Percentiles rank a stretch among this genome's conserved stretches.
phyloP scores from a whole-genome alignment of 2,797 vertebrate species.

The Rhinophrynus dorsalis region DNA sequence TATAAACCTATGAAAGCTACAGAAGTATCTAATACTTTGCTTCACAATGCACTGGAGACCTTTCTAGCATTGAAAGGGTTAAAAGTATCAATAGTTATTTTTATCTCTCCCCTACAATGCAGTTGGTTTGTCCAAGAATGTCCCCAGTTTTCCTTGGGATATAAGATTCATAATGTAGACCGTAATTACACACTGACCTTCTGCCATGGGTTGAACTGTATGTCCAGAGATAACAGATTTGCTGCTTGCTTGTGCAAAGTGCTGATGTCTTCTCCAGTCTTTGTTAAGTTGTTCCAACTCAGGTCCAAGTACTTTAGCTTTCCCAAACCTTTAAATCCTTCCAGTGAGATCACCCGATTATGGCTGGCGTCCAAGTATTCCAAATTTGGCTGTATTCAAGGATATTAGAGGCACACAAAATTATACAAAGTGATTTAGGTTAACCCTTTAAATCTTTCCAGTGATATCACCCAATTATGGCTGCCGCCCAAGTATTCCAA shows the following conservation, averaged over 20 bases:
- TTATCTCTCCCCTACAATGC: too few relatives aligned
- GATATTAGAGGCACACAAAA: not conserved
- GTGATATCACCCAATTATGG: conserved; percentile 71
- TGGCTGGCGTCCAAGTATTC: conserved; percentile 80
- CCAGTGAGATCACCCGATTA: conserved; percentile 72
- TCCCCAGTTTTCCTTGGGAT: too few relatives aligned
- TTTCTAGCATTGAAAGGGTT: too few relatives aligned
- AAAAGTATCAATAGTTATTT: too few relatives aligned
- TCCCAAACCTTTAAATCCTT: conserved; percentile 71
- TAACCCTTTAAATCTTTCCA: conserved; percentile 73
- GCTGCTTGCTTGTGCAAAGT: conserved; percentile 72
- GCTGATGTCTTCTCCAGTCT: conserved; percentile 65
- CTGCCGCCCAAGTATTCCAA: conserved; percentile 79
- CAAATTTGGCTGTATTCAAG: conserved; percentile 69
- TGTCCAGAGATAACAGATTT: conserved; percentile 68
- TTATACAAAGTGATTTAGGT: not conserved
- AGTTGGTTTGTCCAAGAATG: too few relatives aligned
- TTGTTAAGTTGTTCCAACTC: conserved; percentile 79
- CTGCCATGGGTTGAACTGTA: conserved; percentile 76
- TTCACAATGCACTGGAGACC: too few relatives aligned
- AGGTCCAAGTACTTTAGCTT: conserved; percentile 77
- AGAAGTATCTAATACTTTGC: too few relatives aligned
- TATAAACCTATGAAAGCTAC: too few relatives aligned
- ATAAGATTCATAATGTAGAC: too few relatives aligned
- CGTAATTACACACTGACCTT: conserved; percentile 67